Percentiles rank a stretch among this genome's conserved stretches.
Evolutionary conservation across 1,140 invertebrate genomes (phyloP).

Genomic region (Caenorhabditis tropicalis): DNA sequence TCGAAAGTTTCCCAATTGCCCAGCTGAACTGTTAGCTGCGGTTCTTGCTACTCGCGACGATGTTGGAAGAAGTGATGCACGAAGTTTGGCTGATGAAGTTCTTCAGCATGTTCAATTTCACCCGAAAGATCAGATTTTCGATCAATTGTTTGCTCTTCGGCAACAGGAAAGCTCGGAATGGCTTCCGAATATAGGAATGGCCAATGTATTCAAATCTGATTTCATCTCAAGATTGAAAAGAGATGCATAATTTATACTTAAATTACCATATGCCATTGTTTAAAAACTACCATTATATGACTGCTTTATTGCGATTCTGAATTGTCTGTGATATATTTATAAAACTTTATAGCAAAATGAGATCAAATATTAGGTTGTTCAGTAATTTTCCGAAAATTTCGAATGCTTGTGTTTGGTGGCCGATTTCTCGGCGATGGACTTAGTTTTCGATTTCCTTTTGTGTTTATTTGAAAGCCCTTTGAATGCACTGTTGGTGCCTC

Average conservation of each 20-base stretch:
- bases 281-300: not conserved
- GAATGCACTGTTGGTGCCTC: no score
- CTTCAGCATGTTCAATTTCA: conserved; percentile 51
- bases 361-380: not conserved
- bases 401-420: no score
- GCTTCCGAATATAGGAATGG: conserved; percentile 42
- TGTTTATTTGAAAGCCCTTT: no score
- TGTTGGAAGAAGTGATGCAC: conserved; percentile 54
- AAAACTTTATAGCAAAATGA: no score
- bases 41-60: conserved; percentile 52
- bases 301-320: not conserved
- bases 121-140: conserved; percentile 43
- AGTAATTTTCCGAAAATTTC: no score
- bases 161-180: conserved; percentile 28
- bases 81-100: conserved; percentile 49
- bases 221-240: conserved; percentile 7
- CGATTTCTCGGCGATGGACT: no score
- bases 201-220: conserved; percentile 25
- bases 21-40: conserved; percentile 50
- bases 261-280: not conserved
- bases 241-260: not conserved
- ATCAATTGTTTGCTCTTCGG: conserved; percentile 14
- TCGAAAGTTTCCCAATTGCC: conserved; percentile 57
- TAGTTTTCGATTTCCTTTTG: no score
- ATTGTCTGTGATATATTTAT: not conserved